These are phyloP conservation scores for Neocrepidodera transversa DNA, from an alignment of 2,888 invertebrate species.

Conservation along the genomic window DNA sequence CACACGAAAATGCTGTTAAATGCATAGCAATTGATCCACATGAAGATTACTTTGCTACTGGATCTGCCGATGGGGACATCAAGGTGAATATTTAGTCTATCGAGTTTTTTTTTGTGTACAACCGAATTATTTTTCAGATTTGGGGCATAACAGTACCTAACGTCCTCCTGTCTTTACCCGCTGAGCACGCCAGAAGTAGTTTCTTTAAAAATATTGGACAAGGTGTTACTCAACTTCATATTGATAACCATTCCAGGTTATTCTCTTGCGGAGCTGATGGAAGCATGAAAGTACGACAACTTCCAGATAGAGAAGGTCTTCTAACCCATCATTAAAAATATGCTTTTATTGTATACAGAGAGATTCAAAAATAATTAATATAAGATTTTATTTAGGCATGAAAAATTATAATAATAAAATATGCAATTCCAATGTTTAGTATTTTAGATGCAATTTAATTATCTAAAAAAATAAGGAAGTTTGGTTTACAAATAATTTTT, in stretches of 20 bases:
- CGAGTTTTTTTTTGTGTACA: no score
- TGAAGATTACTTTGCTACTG: constrained; percentile 96
- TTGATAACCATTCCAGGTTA: constrained; percentile 87
- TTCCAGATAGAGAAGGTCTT: constrained; percentile 78
- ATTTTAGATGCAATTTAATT: no score
- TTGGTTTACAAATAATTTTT: no score
- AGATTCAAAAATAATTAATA: background rate
- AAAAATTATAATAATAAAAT: no score
- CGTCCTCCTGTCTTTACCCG: constrained; percentile 85
- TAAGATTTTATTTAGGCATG: no score
- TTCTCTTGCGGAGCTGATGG: constrained; percentile 99
- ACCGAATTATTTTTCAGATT: constrained; percentile 81
- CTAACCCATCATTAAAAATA: constrained; percentile 42
- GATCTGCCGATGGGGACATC: constrained; percentile 91
- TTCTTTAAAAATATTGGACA: constrained; percentile 98
- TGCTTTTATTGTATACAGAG: background rate
- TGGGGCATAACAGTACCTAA: constrained; percentile 92
- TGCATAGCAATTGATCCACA: constrained; percentile 93
- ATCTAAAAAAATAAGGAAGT: no score
- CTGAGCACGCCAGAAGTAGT: constrained; percentile 94
- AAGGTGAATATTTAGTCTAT: constrained; percentile 74
- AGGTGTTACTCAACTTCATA: constrained; percentile 93
- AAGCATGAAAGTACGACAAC: constrained; percentile 94
- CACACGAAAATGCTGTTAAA: constrained; percentile 94
- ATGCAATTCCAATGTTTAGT: no score